Percentiles rank a stretch among this genome's conserved stretches.
phyloP scores from a whole-genome alignment of 2,888 invertebrate genomes.

The Agonopterix arenella region DNA sequence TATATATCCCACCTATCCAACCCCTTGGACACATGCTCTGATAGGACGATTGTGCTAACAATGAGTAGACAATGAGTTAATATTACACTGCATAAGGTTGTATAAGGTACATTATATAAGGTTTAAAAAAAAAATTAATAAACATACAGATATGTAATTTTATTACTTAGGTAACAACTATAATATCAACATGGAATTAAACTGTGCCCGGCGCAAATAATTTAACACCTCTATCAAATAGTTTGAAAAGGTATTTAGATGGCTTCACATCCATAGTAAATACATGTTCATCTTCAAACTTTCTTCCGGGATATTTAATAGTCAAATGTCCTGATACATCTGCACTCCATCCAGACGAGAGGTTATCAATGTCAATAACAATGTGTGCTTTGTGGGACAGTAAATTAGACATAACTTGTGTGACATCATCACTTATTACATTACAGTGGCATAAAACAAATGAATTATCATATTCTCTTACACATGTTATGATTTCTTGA shows the following conservation, averaged over 20 bases:
- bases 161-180: no score
- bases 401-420: constrained; percentile 76
- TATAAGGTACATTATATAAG: no score
- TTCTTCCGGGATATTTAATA: constrained; percentile 62
- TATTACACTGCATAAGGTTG: no score
- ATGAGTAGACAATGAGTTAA: no score
- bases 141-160: no score
- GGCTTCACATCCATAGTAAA: constrained; percentile 40
- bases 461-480: constrained; percentile 39
- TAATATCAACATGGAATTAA: background rate
- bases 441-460: constrained; percentile 76
- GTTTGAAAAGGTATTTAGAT: constrained; percentile 79
- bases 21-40: no score
- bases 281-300: constrained; percentile 45
- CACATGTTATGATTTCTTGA: constrained; percentile 56
- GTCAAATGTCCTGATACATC: constrained; percentile 84
- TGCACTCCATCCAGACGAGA: constrained; percentile 84
- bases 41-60: no score
- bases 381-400: constrained; percentile 80
- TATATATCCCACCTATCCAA: no score
- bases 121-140: no score
- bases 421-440: constrained; percentile 75
- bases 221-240: constrained; percentile 85
- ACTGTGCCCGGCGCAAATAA: constrained; percentile 83
- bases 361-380: constrained; percentile 77